These are phyloP conservation scores for Bombus ignitus DNA, from an alignment of 1,140 invertebrate species.

Conservation along the genomic window DNA sequence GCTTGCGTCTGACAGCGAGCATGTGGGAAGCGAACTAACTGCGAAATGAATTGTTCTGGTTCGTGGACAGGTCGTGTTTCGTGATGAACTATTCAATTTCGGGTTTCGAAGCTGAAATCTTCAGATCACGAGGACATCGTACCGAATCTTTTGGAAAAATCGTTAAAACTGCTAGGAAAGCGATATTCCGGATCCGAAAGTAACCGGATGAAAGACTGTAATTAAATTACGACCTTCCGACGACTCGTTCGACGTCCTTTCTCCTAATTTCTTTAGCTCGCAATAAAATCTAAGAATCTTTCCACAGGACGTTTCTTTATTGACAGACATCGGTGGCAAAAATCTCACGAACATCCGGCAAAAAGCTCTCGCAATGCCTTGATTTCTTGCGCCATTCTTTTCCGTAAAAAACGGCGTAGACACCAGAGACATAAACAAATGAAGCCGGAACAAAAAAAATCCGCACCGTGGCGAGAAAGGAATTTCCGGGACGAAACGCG, in stretches of 20 bases:
- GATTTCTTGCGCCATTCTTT: constrained; percentile 14
- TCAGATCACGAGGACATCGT: not conserved
- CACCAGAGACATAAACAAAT: constrained; percentile 32
- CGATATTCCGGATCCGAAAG: no score
- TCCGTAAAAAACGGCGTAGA: not conserved
- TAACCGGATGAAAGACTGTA: not conserved
- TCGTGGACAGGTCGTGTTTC: not conserved
- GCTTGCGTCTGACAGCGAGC: not conserved
- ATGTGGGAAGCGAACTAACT: not conserved
- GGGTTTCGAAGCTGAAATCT: no score
- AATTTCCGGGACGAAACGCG: constrained; percentile 32
- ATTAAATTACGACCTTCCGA: not conserved
- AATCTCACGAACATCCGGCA: not conserved
- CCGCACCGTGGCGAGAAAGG: constrained; percentile 1
- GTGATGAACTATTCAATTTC: not conserved
- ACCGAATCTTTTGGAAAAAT: not conserved
- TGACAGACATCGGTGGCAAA: not conserved
- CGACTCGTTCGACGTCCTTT: not conserved
- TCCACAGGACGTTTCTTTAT: not conserved
- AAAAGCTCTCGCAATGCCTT: not conserved
- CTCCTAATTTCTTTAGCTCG: not conserved
- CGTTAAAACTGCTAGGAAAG: not conserved
- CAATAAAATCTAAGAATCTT: not conserved
- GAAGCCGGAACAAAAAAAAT: constrained; percentile 18
- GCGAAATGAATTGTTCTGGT: not conserved